Evolutionary conservation across 64 coral and sea anemone species (phyloP), one percentile per base, ranked within the genome.

Genomic region (Porites lutea): DNA sequence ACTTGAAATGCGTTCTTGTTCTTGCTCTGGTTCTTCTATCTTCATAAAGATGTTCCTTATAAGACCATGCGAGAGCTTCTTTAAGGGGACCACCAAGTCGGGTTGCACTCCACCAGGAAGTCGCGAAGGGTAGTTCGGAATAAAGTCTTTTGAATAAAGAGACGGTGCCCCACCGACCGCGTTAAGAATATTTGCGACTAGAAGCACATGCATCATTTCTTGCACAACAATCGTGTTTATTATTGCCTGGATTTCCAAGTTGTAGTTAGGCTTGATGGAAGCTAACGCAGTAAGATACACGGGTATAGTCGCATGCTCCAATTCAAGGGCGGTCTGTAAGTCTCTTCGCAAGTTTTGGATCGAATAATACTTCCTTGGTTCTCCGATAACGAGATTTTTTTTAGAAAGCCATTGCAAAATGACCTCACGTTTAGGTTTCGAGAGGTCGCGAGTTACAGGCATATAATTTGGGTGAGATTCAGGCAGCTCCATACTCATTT

Each of bases 1-100:
- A 11, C 12, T 82, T n/a, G 8, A 57, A 45, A 80, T 83, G 47
- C 64, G 68, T 49, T 81, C 27, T 76, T 90, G 27, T 3, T 81
- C 81, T 9, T 90, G 48, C 14, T 23, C 70, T 13, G 95, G 95
- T 66, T 97, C 72, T 12, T 97, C 91, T 14, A 97, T 97, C 71
- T 93, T 91, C 95, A 97, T 93, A 15, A 97, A 97, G 12, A 97
- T 89, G 48, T 97, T 97, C 66, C 95, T 87, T 10, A 97, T 94
- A 3, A 97, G 83, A 48, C 59, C 75, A 82, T 94, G 86, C 8
- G 95, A 97, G 4, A 90, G 37, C 80, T 97, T 97, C 65, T 97
- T 92, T 23, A 97, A 74, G 12, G 95, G 95, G 64, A 97, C 83
- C 16, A 97, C 63, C 19, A 97, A 58, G 18, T 90, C 59, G 48